These are phyloP conservation scores for Apostichopus japonicus DNA, from an alignment of 35 echinoderm and acorn worm genomes.

Conservation along the genomic window DNA sequence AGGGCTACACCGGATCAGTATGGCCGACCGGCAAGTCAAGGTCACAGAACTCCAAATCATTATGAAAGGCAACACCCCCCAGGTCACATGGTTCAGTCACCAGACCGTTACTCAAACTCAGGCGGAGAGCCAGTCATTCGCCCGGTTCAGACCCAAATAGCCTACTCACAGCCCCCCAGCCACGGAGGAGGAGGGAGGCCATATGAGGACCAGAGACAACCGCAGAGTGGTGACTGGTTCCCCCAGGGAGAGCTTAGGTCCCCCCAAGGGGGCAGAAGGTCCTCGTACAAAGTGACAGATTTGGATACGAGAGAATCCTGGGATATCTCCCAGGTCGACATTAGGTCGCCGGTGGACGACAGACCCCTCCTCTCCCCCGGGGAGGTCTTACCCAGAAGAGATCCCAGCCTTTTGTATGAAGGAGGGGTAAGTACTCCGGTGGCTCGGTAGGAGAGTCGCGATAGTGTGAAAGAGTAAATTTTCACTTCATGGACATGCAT, in stretches of 20 bases:
- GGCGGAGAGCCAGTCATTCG: background rate
- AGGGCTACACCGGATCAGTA: constrained; percentile 24
- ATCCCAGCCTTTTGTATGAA: constrained; percentile 12
- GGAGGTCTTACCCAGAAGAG: constrained; percentile 43
- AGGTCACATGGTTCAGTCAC: background rate
- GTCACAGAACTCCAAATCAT: constrained; percentile 1
- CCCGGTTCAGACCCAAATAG: background rate
- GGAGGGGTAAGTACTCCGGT: constrained; percentile 22
- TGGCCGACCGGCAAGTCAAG: constrained; percentile 21
- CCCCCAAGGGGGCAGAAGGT: background rate
- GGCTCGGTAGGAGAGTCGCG: no score
- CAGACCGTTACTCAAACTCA: background rate
- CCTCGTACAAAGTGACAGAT: constrained; percentile 32
- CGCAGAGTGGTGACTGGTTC: constrained; percentile 7
- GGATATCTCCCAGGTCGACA: constrained; percentile 51
- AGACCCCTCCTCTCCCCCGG: constrained; percentile 44
- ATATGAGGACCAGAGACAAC: background rate
- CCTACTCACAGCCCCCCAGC: constrained; percentile 20
- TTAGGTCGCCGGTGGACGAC: constrained; percentile 30
- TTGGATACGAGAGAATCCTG: constrained; percentile 52
- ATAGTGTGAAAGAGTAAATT: no score
- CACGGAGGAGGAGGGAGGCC: background rate
- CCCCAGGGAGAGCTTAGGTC: constrained; percentile 32
- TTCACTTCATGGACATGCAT: no score
- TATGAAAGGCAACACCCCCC: constrained; percentile 16